phyloP scores from a whole-genome alignment of 2,797 vertebrate genomes.

The Acipenser oxyrinchus region DNA sequence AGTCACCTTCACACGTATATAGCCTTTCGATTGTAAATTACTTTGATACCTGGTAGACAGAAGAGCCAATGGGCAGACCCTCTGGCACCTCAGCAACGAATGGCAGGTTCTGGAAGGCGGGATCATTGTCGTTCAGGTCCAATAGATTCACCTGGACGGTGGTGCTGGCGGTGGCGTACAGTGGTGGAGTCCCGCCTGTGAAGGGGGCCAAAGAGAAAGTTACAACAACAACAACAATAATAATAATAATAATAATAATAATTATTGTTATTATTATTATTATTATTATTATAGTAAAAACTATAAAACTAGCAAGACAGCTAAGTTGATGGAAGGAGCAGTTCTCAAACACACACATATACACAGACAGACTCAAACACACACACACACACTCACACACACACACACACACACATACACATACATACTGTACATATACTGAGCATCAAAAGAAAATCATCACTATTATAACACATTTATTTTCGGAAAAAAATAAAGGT shows the following conservation, averaged over 20 bases:
- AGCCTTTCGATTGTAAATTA: neutral
- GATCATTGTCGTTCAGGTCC: constrained; percentile 96
- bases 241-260: neutral
- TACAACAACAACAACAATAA: neutral
- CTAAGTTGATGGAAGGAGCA: too few relatives aligned
- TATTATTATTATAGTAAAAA: too few relatives aligned
- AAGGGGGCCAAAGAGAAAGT: constrained; percentile 50
- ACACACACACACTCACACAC: too few relatives aligned
- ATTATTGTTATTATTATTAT: too few relatives aligned
- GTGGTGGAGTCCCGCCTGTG: constrained; percentile 77
- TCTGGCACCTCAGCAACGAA: constrained; percentile 78
- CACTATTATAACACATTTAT: too few relatives aligned
- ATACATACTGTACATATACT: too few relatives aligned
- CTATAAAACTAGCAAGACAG: too few relatives aligned
- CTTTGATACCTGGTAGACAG: constrained; percentile 73
- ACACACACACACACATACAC: too few relatives aligned
- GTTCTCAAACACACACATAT: too few relatives aligned
- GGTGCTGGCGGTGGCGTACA: constrained; percentile 80
- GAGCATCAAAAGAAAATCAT: too few relatives aligned
- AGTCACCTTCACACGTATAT: neutral
- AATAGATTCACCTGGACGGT: constrained; percentile 87
- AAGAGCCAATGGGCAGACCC: constrained; percentile 66
- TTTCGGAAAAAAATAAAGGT: too few relatives aligned
- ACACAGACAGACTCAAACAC: too few relatives aligned
- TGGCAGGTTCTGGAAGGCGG: constrained; percentile 88